A percentile compares a stretch with the other conserved stretches of the same genome.
These are phyloP conservation scores for Anastrepha obliqua DNA, from an alignment of 1,140 invertebrate genomes.

Conservation along the genomic window DNA sequence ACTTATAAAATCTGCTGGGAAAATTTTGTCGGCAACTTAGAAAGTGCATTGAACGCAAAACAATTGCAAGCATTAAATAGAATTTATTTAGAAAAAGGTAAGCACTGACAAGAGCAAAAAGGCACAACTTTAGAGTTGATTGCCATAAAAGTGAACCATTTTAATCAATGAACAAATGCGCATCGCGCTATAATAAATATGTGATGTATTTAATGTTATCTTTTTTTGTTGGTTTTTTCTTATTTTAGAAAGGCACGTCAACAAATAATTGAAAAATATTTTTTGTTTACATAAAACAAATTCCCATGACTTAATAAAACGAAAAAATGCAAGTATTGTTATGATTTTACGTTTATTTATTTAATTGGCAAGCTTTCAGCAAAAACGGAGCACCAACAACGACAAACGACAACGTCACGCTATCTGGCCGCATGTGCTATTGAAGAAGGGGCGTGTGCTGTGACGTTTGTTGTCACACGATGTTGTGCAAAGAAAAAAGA, in stretches of 20 bases:
- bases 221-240: background rate
- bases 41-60: conserved; percentile 24
- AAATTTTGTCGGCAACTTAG: background rate
- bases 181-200: background rate
- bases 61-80: background rate
- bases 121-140: no score
- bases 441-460: conserved; percentile 20
- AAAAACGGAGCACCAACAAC: background rate
- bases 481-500: background rate
- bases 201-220: background rate
- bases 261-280: conserved; percentile 37
- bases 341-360: conserved; percentile 15
- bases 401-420: background rate
- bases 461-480: conserved; percentile 32
- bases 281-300: conserved; percentile 27
- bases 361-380: conserved; percentile 30
- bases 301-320: conserved; percentile 21
- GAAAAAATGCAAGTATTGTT: background rate
- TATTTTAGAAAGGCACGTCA: conserved; percentile 29
- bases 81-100: background rate
- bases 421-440: conserved; percentile 5
- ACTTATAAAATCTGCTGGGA: conserved; percentile 39
- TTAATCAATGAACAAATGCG: conserved; percentile 17
- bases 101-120: no score
- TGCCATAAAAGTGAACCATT: no score